Evolutionary conservation across 2,888 invertebrate genomes (phyloP).

Genomic region (Amiota minor): DNA sequence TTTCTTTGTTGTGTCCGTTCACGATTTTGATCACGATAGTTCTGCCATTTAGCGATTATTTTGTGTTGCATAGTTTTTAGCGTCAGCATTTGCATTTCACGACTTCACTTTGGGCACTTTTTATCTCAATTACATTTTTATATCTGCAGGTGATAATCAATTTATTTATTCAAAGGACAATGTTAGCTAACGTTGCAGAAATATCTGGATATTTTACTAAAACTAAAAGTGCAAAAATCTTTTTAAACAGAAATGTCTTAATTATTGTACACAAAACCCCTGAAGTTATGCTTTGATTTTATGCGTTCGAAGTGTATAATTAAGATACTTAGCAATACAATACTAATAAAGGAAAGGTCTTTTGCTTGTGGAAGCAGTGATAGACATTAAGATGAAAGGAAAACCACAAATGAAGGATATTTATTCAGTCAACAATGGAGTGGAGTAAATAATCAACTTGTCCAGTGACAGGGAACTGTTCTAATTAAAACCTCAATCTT

Average conservation of each 20-base stretch:
- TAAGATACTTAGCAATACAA: background rate
- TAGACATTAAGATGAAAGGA: background rate
- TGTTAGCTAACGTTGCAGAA: no score
- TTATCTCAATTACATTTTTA: slow-evolving; percentile 54
- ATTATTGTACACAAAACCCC: slow-evolving; percentile 6
- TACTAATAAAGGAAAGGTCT: no score
- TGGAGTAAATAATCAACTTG: background rate
- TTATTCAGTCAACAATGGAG: background rate
- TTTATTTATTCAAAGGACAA: no score
- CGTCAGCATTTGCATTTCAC: background rate
- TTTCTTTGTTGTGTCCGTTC: no score
- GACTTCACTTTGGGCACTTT: slow-evolving; percentile 33
- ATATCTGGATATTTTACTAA: no score
- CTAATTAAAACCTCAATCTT: slow-evolving; percentile 57
- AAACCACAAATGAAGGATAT: background rate
- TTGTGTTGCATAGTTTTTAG: background rate
- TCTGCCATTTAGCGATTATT: background rate
- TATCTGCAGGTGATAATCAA: slow-evolving; percentile 33
- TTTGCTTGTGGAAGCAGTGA: background rate
- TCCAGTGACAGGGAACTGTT: no score
- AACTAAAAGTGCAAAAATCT: background rate
- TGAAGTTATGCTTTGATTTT: slow-evolving; percentile 3
- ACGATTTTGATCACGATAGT: no score
- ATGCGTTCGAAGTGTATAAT: background rate
- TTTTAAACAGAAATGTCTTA: background rate